These are phyloP conservation scores for Aldrovandia affinis DNA, from an alignment of 2,797 vertebrate genomes.

Conservation along the genomic window DNA sequence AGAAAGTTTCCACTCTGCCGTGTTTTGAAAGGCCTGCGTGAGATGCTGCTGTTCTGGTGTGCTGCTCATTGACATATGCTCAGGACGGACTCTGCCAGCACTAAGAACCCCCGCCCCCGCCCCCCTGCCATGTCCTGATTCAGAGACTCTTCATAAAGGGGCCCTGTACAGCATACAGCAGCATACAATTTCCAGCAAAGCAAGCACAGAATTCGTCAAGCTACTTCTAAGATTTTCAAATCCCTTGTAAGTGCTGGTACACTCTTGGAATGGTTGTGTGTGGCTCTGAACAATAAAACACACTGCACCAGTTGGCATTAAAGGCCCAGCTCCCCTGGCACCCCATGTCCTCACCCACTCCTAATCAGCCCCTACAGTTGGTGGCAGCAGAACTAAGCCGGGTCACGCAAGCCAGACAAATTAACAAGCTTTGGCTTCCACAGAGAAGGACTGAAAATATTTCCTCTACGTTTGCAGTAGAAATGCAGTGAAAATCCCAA, in stretches of 20 bases:
- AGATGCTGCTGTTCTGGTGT: not conserved
- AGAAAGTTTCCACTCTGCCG: not conserved
- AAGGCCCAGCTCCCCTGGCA: constrained; percentile 10
- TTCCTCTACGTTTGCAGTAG: constrained; percentile 5
- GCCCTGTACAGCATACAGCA: constrained; percentile 7
- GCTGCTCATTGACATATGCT: constrained; percentile 28
- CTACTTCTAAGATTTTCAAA: constrained; percentile 26
- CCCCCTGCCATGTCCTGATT: not conserved
- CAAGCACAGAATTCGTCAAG: constrained; percentile 27
- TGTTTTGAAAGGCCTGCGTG: constrained; percentile 1
- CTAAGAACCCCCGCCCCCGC: constrained; percentile 2
- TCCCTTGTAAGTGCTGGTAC: constrained; percentile 27
- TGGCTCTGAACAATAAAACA: constrained; percentile 2
- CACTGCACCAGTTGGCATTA: constrained; percentile 16
- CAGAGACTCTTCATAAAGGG: constrained; percentile 21
- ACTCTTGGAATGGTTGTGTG: constrained; percentile 28
- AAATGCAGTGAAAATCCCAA: constrained; percentile 5
- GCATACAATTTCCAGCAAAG: constrained; percentile 24
- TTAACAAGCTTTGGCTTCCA: constrained; percentile 34
- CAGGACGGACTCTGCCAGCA: constrained; percentile 14
- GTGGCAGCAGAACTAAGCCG: constrained; percentile 21
- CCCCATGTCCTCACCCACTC: constrained; percentile 8
- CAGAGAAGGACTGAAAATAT: constrained; percentile 14
- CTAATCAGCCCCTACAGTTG: constrained; percentile 31
- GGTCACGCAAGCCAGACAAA: constrained; percentile 29